These are phyloP conservation scores for Hormiphora californensis DNA, from an alignment of 37 sponge, comb jelly and placozoan genomes.

Conservation along the genomic window DNA sequence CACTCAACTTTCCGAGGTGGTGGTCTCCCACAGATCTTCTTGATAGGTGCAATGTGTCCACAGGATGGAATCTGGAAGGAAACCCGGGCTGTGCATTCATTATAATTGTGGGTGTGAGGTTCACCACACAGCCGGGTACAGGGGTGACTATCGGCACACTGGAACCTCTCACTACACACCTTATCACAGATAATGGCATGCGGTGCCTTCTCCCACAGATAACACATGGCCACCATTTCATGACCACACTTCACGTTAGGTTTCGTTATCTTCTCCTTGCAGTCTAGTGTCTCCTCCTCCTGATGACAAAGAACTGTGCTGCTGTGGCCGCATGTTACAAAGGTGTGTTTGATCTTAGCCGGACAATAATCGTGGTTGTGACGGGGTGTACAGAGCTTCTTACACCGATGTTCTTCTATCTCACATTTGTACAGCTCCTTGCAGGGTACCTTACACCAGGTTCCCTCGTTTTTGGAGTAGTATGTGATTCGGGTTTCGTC, in stretches of 20 bases:
- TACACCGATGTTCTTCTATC: constrained; percentile 26
- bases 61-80: not conserved
- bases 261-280: constrained; percentile 58
- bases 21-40: not conserved
- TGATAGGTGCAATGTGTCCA: not conserved
- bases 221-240: constrained; percentile 53
- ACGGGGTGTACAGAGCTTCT: constrained; percentile 33
- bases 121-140: not conserved
- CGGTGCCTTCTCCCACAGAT: not conserved
- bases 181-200: not conserved
- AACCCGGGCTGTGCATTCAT: constrained; percentile 1
- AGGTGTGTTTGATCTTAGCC: not conserved
- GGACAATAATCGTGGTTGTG: not conserved
- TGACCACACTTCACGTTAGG: constrained; percentile 62
- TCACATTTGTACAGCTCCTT: not conserved
- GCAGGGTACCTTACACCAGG: constrained; percentile 15
- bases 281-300: constrained; percentile 56
- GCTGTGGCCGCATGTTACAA: constrained; percentile 71
- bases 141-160: not conserved
- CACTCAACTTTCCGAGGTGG: not conserved
- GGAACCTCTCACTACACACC: not conserved
- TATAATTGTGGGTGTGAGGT: not conserved
- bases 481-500: not conserved
- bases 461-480: not conserved
- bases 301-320: constrained; percentile 64